Base-by-base conservation (phyloP, 2,113 vertebrate species). In the Fulica atra region DNA sequence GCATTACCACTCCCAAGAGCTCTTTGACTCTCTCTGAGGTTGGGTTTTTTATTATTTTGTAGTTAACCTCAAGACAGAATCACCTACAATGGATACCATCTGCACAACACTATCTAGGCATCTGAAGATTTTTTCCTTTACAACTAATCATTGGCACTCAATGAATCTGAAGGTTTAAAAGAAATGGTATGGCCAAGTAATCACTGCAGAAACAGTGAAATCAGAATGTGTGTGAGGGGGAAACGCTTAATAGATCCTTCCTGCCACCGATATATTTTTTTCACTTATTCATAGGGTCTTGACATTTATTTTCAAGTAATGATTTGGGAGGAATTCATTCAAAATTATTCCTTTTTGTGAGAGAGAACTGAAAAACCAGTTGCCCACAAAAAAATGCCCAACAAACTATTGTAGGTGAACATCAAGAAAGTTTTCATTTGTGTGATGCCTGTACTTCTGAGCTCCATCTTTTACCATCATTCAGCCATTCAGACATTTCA, bases 81-180 rank as follows among this genome's bases (percentile, higher is more conserved):
- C 91, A 84, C 50, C 66, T 92, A 40, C 96, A 96, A 93, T 93
- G 82, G 92, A 94, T 96, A 95, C 95, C 93, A 96, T 96, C 91
- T 97, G 96, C 84, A 84, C 79, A 95, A 76, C 78, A 61, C 93
- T 92, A 89, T 76, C 77, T 80, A 61, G 44, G 35, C 88, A 90
- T 96, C 86, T 92, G 77, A 95, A 80, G 73, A 48, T 20, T 60
- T 80, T 88, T 89, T 79, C 24, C 80, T 93, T 94, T 91, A 80
- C 91, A 87, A 69, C 88, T 88, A 65, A 94, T 96, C 96, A 95
- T 56, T 93, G 73, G 65, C 95, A 96, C 91, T 92, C 93, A 91
- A 94, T 94, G 88, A 97, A 96, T 95, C 84, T 94, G 66, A 89
- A 87, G 48, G 73, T 91, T 94, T 88, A 96, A 92, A 94, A 91